These are phyloP conservation scores for Galerucella calmariensis DNA, from an alignment of 2,888 invertebrate genomes.

Conservation along the genomic window DNA sequence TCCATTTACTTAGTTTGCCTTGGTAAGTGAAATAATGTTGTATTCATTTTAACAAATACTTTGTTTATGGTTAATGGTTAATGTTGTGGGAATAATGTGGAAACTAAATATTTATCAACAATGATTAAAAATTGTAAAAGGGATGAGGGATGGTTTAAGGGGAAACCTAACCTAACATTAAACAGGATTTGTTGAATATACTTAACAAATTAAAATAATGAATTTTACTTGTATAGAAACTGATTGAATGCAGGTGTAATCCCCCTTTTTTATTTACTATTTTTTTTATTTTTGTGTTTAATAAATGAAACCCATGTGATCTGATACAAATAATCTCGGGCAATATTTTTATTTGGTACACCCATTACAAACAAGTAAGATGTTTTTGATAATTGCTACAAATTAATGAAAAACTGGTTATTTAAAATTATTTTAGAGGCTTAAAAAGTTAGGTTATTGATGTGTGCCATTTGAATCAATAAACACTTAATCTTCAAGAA, in stretches of 20 bases:
- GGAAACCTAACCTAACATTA: constrained; percentile 2
- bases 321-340: no score
- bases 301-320: neutral
- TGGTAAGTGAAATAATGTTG: constrained; percentile 25
- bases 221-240: neutral
- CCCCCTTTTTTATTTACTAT: neutral
- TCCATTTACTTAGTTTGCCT: constrained; percentile 9
- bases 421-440: neutral
- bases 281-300: neutral
- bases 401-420: no score
- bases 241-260: neutral
- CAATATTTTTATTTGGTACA: neutral
- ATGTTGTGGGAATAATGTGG: no score
- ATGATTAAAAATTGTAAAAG: neutral
- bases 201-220: neutral
- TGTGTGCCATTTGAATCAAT: neutral
- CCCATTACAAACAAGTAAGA: neutral
- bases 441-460: neutral
- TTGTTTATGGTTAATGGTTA: neutral
- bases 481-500: neutral
- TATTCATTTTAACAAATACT: neutral
- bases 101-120: no score
- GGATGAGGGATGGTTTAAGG: no score
- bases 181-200: neutral
- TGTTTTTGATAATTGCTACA: no score